Evolutionary conservation across 2,113 vertebrate species (phyloP).

Genomic region (Bubo scandiacus): DNA sequence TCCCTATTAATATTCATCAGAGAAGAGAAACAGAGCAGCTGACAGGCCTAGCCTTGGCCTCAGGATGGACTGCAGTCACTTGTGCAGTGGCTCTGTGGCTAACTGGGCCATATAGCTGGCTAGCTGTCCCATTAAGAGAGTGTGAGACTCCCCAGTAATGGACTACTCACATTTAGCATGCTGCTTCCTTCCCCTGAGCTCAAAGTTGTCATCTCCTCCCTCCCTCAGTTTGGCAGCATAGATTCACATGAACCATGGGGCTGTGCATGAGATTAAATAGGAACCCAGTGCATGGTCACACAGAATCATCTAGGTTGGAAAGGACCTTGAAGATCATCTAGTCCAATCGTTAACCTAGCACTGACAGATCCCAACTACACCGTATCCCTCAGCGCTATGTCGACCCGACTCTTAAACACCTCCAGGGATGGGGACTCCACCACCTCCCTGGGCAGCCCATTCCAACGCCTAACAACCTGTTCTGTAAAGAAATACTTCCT

Average conservation of each 20-base stretch:
- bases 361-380: too few species aligned
- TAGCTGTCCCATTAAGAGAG: not conserved
- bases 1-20: not conserved
- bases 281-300: fast-evolving
- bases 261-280: not conserved
- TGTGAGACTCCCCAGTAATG: not conserved
- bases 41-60: not conserved
- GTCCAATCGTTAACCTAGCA: too few species aligned
- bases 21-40: not conserved
- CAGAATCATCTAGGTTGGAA: too few species aligned
- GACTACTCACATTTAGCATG: not conserved
- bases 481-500: too few species aligned
- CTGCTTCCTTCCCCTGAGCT: not conserved
- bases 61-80: not conserved
- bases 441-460: too few species aligned
- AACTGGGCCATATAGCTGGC: not conserved
- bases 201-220: not conserved
- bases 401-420: too few species aligned
- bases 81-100: not conserved
- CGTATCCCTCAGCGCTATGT: too few species aligned
- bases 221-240: not conserved
- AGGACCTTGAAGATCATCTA: too few species aligned
- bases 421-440: too few species aligned
- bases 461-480: too few species aligned
- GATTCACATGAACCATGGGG: not conserved